A percentile compares a stretch with the other conserved stretches of the same genome.
Conservation (phyloP, 1,140 invertebrate genomes). For the Daktulosphaira vitifoliae region DNA sequence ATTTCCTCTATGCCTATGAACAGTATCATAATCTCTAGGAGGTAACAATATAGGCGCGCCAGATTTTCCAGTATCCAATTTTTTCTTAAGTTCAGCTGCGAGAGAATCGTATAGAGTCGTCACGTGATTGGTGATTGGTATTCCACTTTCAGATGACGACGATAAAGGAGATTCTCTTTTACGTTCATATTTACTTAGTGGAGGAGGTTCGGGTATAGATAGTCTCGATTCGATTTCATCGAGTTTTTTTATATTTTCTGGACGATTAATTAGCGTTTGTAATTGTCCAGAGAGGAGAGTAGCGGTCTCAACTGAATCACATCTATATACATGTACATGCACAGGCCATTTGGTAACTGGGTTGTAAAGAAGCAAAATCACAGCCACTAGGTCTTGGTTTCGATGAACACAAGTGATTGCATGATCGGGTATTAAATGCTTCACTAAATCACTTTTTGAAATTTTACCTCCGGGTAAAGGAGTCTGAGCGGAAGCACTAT, state of each 20-base stretch:
- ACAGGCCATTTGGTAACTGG: conserved; percentile 78
- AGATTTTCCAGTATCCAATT: conserved; percentile 58
- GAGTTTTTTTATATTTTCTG: conserved; percentile 79
- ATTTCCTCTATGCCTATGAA: conserved; percentile 73
- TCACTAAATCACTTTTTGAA: conserved; percentile 59
- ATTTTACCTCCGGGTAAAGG: conserved; percentile 33
- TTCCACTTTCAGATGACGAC: background rate
- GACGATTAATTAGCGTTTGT: conserved; percentile 67
- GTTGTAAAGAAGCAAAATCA: conserved; percentile 80
- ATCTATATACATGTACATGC: conserved; percentile 91
- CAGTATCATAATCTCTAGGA: conserved; percentile 86
- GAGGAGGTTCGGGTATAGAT: background rate
- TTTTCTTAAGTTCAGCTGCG: conserved; percentile 80
- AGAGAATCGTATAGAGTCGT: conserved; percentile 74
- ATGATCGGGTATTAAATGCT: conserved; percentile 91
- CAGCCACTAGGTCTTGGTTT: conserved; percentile 83
- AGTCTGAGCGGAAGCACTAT: conserved; percentile 46
- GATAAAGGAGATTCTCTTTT: conserved; percentile 47
- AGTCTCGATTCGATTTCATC: conserved; percentile 62
- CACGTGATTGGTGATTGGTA: background rate
- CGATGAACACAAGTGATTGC: conserved; percentile 80
- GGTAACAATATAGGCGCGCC: conserved; percentile 69
- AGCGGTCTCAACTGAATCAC: conserved; percentile 88
- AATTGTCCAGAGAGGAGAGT: conserved; percentile 72
- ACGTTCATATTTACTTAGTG: conserved; percentile 46